These are phyloP conservation scores for Phorcus lineatus DNA, from an alignment of 2,888 invertebrate species.

Conservation along the genomic window DNA sequence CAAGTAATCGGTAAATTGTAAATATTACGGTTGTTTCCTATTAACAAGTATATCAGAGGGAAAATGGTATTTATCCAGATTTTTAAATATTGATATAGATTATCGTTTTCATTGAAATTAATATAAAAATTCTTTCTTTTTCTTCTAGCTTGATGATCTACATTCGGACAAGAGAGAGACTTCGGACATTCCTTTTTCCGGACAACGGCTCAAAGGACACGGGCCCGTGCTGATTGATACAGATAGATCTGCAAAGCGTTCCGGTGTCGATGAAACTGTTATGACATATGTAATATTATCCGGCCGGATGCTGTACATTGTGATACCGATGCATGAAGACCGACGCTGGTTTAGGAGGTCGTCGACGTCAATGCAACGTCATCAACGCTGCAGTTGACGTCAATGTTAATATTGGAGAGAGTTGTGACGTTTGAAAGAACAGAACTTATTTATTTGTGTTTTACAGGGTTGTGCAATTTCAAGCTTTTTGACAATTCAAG, in stretches of 20 bases:
- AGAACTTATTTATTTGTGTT: neutral
- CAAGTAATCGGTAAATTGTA: no score
- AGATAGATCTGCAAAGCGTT: neutral
- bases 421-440: neutral
- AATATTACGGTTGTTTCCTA: no score
- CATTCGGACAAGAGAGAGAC: slow-evolving; percentile 2
- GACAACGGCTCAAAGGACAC: neutral
- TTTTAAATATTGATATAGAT: no score
- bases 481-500: neutral
- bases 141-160: neutral
- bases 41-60: no score
- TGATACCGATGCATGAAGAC: neutral
- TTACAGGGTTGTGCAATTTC: slow-evolving; percentile 6
- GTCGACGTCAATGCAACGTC: neutral
- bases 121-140: neutral
- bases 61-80: no score
- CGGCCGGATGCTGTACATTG: slow-evolving; percentile 1
- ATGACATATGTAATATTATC: neutral
- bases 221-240: neutral
- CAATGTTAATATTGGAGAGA: neutral
- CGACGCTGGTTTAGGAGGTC: no score
- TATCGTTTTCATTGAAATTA: no score
- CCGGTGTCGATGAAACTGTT: neutral
- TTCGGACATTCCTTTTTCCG: slow-evolving; percentile 3
- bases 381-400: neutral